Conservation (phyloP, 2,113 vertebrate genomes). For the Ornithorhynchus anatinus region DNA sequence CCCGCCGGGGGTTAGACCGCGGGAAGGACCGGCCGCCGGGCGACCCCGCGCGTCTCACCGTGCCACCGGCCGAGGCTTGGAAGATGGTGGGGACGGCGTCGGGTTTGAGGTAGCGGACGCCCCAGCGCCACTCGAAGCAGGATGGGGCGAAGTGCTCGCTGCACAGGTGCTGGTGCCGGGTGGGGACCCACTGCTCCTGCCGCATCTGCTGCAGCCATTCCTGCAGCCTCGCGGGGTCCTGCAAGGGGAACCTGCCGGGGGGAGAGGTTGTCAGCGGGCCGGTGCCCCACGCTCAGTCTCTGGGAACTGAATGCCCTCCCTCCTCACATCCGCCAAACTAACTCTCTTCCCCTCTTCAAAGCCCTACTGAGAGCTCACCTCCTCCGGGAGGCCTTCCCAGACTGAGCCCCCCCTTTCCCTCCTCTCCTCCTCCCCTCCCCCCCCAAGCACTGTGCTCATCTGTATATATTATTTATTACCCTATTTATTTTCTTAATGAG, state of each 20-base stretch:
- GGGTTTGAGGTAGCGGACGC: conserved; percentile 69
- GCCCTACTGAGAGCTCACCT: too few relatives aligned
- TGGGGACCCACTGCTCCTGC: conserved; percentile 72
- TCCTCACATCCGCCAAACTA: too few relatives aligned
- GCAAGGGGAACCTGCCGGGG: conserved; percentile 73
- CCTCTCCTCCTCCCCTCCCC: background rate
- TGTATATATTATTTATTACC: too few relatives aligned
- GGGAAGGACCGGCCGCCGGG: too few relatives aligned
- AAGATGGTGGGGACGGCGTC: conserved; percentile 77
- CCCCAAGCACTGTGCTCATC: background rate
- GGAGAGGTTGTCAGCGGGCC: background rate
- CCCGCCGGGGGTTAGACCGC: too few relatives aligned
- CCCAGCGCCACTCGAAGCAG: conserved; percentile 77
- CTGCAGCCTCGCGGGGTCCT: conserved; percentile 69
- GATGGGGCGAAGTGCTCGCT: conserved; percentile 74
- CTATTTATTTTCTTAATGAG: too few relatives aligned
- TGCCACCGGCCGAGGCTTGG: background rate
- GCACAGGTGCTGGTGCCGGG: conserved; percentile 79
- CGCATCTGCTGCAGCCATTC: conserved; percentile 78
- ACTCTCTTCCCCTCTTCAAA: too few relatives aligned
- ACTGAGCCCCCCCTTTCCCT: background rate
- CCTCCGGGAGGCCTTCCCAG: background rate
- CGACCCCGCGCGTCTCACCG: background rate
- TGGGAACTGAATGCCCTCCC: too few relatives aligned
- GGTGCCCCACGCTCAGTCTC: too few relatives aligned